phyloP scores from a whole-genome alignment of 64 coral and sea anemone genomes.

The Dendronephthya gigantea region DNA sequence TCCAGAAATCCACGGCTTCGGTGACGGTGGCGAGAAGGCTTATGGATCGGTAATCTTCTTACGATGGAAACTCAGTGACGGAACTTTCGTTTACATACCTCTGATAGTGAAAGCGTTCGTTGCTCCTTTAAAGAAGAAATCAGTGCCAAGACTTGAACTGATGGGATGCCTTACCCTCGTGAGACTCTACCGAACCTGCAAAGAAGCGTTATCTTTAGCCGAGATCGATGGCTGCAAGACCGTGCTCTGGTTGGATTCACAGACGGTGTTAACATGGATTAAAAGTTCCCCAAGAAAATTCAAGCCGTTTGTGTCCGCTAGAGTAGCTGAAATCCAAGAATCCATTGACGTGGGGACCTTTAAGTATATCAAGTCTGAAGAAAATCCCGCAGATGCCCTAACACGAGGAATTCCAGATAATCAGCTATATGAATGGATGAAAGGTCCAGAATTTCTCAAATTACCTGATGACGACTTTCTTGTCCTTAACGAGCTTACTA shows the following conservation, averaged over 20 bases:
- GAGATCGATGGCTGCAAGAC: not conserved
- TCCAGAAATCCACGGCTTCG: not conserved
- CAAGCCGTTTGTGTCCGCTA: not conserved
- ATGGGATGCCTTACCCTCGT: not conserved
- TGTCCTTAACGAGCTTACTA: not conserved
- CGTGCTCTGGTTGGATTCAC: not conserved
- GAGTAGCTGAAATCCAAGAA: no score
- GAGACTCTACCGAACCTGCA: not conserved
- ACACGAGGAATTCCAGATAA: not conserved
- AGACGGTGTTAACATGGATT: constrained; percentile 1
- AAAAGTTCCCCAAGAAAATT: not conserved
- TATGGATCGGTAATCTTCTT: not conserved
- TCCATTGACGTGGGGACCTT: not conserved
- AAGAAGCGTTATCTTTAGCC: not conserved
- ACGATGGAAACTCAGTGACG: not conserved
- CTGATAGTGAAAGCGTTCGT: not conserved
- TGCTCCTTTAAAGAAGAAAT: not conserved
- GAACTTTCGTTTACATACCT: not conserved
- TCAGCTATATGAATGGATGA: not conserved
- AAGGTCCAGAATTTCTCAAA: not conserved
- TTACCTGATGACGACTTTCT: not conserved
- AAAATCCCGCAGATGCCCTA: not conserved
- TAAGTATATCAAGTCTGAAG: not conserved
- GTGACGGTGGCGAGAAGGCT: not conserved
- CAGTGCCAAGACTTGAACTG: not conserved